A percentile compares a stretch with the other conserved stretches of the same genome.
Evolutionary conservation across 2,888 invertebrate genomes (phyloP).

Genomic region (Ornithoptera alexandrae): DNA sequence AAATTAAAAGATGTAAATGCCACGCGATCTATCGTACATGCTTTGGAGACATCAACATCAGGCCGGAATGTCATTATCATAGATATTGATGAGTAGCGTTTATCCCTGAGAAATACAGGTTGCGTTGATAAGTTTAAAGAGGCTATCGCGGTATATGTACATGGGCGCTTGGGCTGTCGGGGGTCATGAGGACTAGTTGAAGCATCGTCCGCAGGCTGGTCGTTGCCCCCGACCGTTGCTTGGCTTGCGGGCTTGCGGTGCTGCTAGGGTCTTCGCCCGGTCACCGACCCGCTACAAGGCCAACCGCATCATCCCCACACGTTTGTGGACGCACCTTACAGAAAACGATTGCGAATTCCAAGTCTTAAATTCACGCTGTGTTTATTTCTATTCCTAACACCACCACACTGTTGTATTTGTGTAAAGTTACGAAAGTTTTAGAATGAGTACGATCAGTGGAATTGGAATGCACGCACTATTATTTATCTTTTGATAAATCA

Average conservation of each 20-base stretch:
- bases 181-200: slow-evolving; percentile 56
- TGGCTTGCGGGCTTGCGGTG: slow-evolving; percentile 66
- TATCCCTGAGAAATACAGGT: neutral
- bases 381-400: neutral
- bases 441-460: too few relatives aligned
- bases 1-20: neutral
- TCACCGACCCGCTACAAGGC: slow-evolving; percentile 77
- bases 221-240: slow-evolving; percentile 79
- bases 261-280: slow-evolving; percentile 78
- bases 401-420: too few relatives aligned
- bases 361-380: slow-evolving; percentile 31
- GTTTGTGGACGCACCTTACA: slow-evolving; percentile 52
- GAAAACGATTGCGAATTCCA: slow-evolving; percentile 65
- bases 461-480: too few relatives aligned
- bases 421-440: too few relatives aligned
- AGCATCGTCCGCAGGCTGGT: slow-evolving; percentile 59
- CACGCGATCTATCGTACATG: neutral
- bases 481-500: too few relatives aligned
- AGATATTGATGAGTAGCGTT: neutral
- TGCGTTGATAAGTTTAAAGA: slow-evolving; percentile 6
- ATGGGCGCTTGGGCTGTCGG: slow-evolving; percentile 40
- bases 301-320: slow-evolving; percentile 76
- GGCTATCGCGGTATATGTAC: slow-evolving; percentile 36
- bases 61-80: neutral
- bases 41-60: neutral